Conservation (phyloP, 2,113 vertebrate genomes). For the Chascanopsetta lugubris region DNA sequence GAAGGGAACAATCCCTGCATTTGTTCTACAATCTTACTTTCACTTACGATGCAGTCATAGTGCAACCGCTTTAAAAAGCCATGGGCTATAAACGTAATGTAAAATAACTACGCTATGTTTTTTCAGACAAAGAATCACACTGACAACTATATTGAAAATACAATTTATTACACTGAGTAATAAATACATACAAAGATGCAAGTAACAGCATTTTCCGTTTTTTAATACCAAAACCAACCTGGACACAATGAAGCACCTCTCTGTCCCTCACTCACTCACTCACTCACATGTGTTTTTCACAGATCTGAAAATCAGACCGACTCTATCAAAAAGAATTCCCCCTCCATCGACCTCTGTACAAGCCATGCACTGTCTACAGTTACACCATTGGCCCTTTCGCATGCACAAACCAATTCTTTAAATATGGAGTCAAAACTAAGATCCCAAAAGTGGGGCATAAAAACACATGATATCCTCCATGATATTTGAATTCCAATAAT, state of each 20-base stretch:
- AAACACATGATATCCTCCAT: conserved; percentile 47
- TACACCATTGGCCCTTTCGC: conserved; percentile 60
- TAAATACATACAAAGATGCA: conserved; percentile 99
- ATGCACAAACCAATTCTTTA: conserved; percentile 78
- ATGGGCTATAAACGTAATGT: no score
- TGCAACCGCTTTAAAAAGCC: not conserved
- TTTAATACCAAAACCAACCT: conserved; percentile 73
- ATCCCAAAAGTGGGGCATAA: conserved; percentile 58
- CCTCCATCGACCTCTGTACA: conserved; percentile 85
- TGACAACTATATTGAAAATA: conserved; percentile 93
- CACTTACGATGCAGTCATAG: not conserved
- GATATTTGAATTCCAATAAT: conserved; percentile 46
- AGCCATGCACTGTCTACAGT: conserved; percentile 85
- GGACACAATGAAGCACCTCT: conserved; percentile 74
- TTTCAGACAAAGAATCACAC: conserved; percentile 29
- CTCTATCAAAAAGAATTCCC: conserved; percentile 75
- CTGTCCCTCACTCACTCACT: conserved; percentile 49
- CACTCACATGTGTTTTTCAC: conserved; percentile 43
- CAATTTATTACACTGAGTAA: conserved; percentile 99
- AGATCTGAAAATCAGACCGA: conserved; percentile 73
- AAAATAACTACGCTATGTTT: no score
- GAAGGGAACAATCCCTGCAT: not conserved
- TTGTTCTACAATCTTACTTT: not conserved
- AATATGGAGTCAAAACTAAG: conserved; percentile 78
- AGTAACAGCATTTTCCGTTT: conserved; percentile 86